These are phyloP conservation scores for Anagyrus pseudococci DNA, from an alignment of 2,888 invertebrate species.

Conservation along the genomic window DNA sequence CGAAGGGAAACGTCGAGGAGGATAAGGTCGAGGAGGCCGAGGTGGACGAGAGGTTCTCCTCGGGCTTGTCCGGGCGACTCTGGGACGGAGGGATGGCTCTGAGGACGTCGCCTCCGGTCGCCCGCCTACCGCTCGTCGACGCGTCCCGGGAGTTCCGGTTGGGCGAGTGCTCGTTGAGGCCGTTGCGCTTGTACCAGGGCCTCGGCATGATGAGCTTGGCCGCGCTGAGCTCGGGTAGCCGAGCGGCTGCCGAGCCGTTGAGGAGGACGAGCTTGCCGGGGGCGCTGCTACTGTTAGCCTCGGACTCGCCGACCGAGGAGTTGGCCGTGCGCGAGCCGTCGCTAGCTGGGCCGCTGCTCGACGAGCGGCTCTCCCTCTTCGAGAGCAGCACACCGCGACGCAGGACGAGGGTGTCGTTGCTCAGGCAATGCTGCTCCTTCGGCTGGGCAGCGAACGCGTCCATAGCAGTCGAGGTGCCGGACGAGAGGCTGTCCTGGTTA, in stretches of 20 bases:
- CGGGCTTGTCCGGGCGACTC: constrained; percentile 39
- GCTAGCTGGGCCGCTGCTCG: neutral
- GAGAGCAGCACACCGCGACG: constrained; percentile 53
- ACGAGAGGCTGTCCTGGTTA: constrained; percentile 31
- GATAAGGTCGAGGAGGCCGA: constrained; percentile 42
- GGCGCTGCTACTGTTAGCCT: neutral
- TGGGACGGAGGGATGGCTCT: constrained; percentile 40
- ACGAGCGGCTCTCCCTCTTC: constrained; percentile 41
- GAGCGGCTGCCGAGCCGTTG: too few species aligned
- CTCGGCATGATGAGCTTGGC: constrained; percentile 59
- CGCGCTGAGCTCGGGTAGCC: too few species aligned
- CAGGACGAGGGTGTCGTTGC: constrained; percentile 57
- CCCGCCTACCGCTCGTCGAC: constrained; percentile 40
- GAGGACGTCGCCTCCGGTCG: constrained; percentile 45
- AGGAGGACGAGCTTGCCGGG: too few species aligned
- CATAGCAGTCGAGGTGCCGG: constrained; percentile 33
- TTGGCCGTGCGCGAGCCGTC: neutral
- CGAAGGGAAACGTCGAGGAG: constrained; percentile 57
- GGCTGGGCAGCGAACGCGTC: constrained; percentile 11
- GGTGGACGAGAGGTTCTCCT: constrained; percentile 41
- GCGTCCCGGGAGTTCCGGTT: constrained; percentile 17
- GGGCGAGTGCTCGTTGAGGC: constrained; percentile 20
- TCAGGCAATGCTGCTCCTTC: constrained; percentile 43
- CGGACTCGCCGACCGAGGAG: neutral
- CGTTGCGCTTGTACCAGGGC: constrained; percentile 72